A percentile compares a stretch with the other conserved stretches of the same genome.
These are phyloP conservation scores for Syrrhaptes paradoxus DNA, from an alignment of 2,113 vertebrate genomes.

Conservation along the genomic window DNA sequence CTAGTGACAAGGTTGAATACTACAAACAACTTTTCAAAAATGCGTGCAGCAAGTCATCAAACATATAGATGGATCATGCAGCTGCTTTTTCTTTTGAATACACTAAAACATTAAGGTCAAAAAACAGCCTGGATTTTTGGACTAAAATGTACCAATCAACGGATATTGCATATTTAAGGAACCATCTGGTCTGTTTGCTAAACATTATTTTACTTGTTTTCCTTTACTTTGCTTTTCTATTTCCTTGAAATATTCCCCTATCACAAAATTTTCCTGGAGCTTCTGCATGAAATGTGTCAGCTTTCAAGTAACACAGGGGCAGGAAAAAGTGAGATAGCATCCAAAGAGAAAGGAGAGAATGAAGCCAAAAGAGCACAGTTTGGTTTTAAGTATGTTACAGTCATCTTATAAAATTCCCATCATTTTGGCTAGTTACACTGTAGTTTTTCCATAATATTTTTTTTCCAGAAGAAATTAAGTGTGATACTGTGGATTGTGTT, in stretches of 20 bases:
- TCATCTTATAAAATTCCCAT: background rate
- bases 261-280: background rate
- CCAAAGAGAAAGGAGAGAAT: background rate
- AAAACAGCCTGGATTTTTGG: background rate
- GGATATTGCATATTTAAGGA: background rate
- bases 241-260: background rate
- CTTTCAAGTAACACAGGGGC: background rate
- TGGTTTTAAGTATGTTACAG: background rate
- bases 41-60: background rate
- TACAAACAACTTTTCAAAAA: background rate
- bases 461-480: slow-evolving; percentile 45
- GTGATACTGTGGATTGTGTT: background rate
- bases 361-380: background rate
- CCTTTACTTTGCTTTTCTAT: background rate
- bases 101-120: background rate
- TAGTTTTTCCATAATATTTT: background rate
- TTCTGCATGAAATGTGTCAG: background rate
- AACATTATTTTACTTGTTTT: background rate
- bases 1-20: background rate
- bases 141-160: background rate
- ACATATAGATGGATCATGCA: background rate
- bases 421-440: background rate
- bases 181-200: background rate
- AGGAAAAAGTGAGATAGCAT: background rate
- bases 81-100: background rate